Percentiles rank a stretch among this genome's conserved stretches.
phyloP scores from a whole-genome alignment of 2,797 vertebrate species.

The Pipistrellus pipistrellus region DNA sequence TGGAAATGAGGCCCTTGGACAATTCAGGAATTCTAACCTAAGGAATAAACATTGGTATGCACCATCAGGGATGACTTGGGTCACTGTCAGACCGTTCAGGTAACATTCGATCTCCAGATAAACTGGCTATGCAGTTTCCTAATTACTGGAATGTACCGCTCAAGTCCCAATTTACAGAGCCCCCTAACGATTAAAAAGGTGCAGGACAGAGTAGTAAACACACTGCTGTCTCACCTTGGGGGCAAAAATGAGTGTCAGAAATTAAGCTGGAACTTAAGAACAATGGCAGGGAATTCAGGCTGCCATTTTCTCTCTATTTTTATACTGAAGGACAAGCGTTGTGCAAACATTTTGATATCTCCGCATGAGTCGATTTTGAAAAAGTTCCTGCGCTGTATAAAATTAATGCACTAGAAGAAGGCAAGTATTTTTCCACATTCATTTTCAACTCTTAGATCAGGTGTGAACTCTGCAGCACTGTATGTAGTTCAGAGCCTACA shows the following conservation, averaged over 20 bases:
- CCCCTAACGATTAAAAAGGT: conserved; percentile 32
- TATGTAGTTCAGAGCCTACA: neutral
- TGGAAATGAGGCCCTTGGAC: conserved; percentile 83
- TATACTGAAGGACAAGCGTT: neutral
- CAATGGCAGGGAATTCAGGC: neutral
- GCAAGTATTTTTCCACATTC: conserved; percentile 20
- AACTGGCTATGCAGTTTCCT: conserved; percentile 64
- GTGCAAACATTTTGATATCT: conserved; percentile 35
- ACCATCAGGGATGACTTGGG: conserved; percentile 70
- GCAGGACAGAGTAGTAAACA: conserved; percentile 19
- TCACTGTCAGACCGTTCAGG: conserved; percentile 56
- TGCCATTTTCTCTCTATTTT: conserved; percentile 38
- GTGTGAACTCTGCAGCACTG: neutral
- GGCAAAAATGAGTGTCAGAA: conserved; percentile 38
- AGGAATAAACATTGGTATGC: conserved; percentile 80
- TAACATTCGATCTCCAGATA: conserved; percentile 64
- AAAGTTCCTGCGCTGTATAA: neutral
- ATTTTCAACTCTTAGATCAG: conserved; percentile 48
- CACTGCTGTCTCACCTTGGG: neutral
- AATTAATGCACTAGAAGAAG: conserved; percentile 27
- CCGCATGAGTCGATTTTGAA: conserved; percentile 11
- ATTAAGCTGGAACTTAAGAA: conserved; percentile 15
- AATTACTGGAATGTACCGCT: conserved; percentile 66
- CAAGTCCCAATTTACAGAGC: conserved; percentile 31
- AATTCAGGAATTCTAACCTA: conserved; percentile 80